phyloP scores from a whole-genome alignment of 2,113 vertebrate species.

The Notarius quadriscutis region DNA sequence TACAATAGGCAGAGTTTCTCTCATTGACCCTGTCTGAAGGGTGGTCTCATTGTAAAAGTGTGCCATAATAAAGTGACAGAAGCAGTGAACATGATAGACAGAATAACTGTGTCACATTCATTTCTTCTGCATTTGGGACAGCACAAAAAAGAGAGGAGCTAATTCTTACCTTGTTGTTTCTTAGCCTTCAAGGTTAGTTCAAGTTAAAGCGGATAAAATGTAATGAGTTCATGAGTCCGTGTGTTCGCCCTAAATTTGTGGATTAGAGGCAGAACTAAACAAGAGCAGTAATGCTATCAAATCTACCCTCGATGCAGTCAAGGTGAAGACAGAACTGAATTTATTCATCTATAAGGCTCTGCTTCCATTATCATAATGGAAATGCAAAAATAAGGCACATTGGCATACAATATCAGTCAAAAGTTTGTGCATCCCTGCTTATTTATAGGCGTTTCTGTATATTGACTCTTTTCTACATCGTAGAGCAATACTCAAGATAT shows the following conservation, averaged over 20 bases:
- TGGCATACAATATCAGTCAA: background rate
- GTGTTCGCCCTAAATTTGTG: background rate
- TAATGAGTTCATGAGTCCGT: background rate
- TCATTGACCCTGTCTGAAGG: conserved; percentile 20
- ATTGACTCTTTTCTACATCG: too few relatives aligned
- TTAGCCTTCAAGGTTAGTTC: conserved; percentile 13
- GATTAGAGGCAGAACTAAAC: conserved; percentile 2
- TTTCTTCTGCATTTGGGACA: conserved; percentile 17
- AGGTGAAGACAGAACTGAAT: background rate
- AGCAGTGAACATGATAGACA: background rate
- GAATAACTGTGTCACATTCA: conserved; percentile 5
- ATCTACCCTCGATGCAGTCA: background rate
- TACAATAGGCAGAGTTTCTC: conserved; percentile 33
- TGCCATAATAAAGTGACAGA: background rate
- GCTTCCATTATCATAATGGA: background rate
- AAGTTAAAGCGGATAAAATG: background rate
- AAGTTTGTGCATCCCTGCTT: too few relatives aligned
- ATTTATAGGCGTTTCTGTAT: too few relatives aligned
- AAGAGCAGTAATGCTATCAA: background rate
- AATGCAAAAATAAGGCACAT: background rate
- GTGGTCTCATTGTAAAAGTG: conserved; percentile 19
- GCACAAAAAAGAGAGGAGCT: background rate
- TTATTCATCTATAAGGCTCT: background rate
- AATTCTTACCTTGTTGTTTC: conserved; percentile 3
- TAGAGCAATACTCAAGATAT: too few relatives aligned